Conservation (phyloP, 2,797 vertebrate species). For the Prionace glauca region DNA sequence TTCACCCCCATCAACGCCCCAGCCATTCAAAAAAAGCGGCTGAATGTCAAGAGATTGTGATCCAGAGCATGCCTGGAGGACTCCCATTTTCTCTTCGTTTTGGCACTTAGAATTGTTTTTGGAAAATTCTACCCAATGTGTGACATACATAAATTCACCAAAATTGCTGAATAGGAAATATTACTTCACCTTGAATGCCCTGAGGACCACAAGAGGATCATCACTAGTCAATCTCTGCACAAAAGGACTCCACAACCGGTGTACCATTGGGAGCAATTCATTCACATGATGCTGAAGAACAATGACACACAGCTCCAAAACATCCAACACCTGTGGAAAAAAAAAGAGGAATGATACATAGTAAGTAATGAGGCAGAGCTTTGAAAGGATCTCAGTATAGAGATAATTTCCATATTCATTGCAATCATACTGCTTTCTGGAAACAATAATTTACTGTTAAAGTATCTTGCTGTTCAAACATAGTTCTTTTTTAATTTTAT, state of each 20-base stretch:
- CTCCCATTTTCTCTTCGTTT: too few relatives aligned
- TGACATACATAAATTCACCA: constrained; percentile 1
- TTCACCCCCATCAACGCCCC: too few relatives aligned
- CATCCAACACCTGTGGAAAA: constrained; percentile 69
- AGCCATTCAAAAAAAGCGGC: too few relatives aligned
- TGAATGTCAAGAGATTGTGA: too few relatives aligned
- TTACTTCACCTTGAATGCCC: constrained; percentile 75
- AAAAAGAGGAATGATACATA: not conserved
- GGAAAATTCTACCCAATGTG: too few relatives aligned
- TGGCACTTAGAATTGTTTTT: too few relatives aligned
- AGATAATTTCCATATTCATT: not conserved
- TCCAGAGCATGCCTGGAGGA: too few relatives aligned
- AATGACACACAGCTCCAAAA: constrained; percentile 72
- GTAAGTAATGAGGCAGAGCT: not conserved
- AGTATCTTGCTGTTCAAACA: not conserved
- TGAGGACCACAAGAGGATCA: constrained; percentile 74
- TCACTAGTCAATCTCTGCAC: constrained; percentile 74
- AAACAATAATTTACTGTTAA: not conserved
- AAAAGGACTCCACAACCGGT: constrained; percentile 80
- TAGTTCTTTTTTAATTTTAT: not conserved
- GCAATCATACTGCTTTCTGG: not conserved
- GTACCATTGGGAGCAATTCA: constrained; percentile 81
- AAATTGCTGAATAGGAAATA: not conserved
- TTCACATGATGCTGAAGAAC: constrained; percentile 67
- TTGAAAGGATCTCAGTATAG: not conserved